A percentile compares a stretch with the other conserved stretches of the same genome.
These are phyloP conservation scores for Neosilurus hyrtlii DNA, from an alignment of 2,797 vertebrate genomes.

Conservation along the genomic window DNA sequence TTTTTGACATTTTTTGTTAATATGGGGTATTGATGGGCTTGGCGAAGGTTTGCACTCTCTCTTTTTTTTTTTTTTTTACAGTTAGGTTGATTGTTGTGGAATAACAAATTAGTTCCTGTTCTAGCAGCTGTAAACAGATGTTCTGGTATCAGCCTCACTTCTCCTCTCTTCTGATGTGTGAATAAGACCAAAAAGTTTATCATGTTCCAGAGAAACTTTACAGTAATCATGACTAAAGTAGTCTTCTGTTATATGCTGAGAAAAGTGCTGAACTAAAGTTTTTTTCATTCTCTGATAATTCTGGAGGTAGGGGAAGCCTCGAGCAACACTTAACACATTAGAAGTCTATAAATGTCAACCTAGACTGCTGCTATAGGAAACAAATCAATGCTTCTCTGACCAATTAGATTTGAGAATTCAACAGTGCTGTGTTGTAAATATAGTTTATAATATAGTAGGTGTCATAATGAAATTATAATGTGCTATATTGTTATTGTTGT, in stretches of 20 bases:
- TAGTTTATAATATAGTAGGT: neutral
- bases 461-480: neutral
- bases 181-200: neutral
- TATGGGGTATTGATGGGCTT: too few species aligned
- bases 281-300: neutral
- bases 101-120: neutral
- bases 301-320: neutral
- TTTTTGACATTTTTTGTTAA: too few species aligned
- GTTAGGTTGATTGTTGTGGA: too few species aligned
- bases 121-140: neutral
- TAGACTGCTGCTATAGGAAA: neutral
- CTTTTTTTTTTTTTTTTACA: too few species aligned
- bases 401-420: neutral
- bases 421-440: neutral
- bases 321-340: neutral
- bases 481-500: neutral
- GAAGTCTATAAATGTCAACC: neutral
- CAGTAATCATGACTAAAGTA: neutral
- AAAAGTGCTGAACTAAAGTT: neutral
- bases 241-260: neutral
- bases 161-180: neutral
- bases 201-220: neutral
- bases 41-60: too few species aligned
- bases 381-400: neutral
- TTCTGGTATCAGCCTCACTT: neutral